A percentile compares a stretch with the other conserved stretches of the same genome.
These are phyloP conservation scores for Podocnemis expansa DNA, from an alignment of 2,113 vertebrate genomes.

Conservation along the genomic window DNA sequence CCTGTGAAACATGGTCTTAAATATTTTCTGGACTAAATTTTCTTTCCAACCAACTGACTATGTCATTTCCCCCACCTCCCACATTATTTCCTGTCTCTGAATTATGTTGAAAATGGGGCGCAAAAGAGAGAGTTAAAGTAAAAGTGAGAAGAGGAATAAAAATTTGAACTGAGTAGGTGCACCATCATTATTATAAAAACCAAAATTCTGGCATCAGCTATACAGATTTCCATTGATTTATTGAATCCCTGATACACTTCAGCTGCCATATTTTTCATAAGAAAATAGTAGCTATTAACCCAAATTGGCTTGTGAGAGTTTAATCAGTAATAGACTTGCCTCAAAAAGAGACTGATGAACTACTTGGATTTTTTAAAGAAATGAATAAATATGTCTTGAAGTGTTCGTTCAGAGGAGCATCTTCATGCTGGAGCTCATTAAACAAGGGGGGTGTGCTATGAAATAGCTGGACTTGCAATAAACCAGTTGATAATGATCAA, in stretches of 20 bases:
- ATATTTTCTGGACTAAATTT: neutral
- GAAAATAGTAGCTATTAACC: neutral
- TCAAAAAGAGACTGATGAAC: neutral
- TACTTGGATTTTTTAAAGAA: neutral
- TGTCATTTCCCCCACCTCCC: neutral
- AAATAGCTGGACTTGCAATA: neutral
- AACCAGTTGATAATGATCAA: neutral
- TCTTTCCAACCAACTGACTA: neutral
- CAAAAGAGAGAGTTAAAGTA: neutral
- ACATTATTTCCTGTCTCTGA: neutral
- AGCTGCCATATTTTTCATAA: neutral
- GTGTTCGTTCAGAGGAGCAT: neutral
- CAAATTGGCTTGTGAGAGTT: neutral
- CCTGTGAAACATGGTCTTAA: neutral
- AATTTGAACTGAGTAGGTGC: neutral
- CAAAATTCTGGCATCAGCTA: neutral
- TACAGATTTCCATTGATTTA: neutral
- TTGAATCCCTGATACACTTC: neutral
- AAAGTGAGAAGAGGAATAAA: neutral
- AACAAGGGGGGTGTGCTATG: neutral
- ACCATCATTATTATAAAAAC: neutral
- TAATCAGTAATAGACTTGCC: neutral
- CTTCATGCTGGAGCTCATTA: neutral
- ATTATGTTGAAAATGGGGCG: neutral
- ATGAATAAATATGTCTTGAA: neutral